Evolutionary conservation across 2,113 vertebrate genomes (phyloP).

Genomic region (Phalacrocorax carbo): DNA sequence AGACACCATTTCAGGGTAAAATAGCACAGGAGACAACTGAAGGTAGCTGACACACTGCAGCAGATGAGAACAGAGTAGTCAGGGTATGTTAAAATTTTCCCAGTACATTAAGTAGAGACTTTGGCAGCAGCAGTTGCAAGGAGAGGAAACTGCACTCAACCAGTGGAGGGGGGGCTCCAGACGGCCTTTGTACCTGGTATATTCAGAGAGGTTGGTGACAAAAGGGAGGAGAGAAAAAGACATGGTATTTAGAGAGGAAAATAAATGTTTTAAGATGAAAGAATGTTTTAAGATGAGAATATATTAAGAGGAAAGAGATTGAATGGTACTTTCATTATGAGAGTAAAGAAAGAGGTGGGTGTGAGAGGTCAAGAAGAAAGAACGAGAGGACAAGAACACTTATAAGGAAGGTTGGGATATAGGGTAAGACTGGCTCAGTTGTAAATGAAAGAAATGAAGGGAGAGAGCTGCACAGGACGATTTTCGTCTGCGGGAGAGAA

Average conservation of each 20-base stretch:
- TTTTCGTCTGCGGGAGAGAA: not conserved
- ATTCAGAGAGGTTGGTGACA: not conserved
- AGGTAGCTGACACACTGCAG: not conserved
- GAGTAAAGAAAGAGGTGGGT: not conserved
- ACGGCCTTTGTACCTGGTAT: not conserved
- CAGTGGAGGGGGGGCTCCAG: not conserved
- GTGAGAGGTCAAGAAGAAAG: not conserved
- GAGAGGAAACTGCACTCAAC: not conserved
- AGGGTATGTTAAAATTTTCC: not conserved
- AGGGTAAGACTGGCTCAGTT: not conserved
- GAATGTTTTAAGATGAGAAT: not conserved
- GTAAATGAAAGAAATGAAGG: not conserved
- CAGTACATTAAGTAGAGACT: not conserved
- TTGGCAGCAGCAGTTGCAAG: not conserved
- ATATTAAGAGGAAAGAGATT: not conserved
- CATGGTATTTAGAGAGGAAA: not conserved
- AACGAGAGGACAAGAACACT: not conserved
- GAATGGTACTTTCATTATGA: not conserved
- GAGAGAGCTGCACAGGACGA: not conserved
- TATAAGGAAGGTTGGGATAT: not conserved
- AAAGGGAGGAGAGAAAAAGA: not conserved
- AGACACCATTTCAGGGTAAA: not conserved
- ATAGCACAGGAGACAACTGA: not conserved
- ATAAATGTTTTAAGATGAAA: constrained; percentile 9
- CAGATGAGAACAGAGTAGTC: not conserved